These are phyloP conservation scores for Catamblyrhynchus diadema DNA, from an alignment of 2,797 vertebrate species.

Conservation along the genomic window DNA sequence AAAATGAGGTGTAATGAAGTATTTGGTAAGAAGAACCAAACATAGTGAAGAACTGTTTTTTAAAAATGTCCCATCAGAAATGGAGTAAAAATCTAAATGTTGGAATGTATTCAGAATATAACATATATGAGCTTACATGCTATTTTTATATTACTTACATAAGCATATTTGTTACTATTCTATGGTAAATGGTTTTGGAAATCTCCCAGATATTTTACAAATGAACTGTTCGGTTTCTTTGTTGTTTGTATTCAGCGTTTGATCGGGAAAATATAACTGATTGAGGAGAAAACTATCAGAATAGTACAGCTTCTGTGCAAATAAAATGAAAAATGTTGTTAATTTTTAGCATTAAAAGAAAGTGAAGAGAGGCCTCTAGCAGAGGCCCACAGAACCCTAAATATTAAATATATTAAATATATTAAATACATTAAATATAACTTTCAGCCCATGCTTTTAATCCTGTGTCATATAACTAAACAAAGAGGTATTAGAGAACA, in stretches of 20 bases:
- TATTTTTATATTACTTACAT: background rate
- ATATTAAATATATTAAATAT: background rate
- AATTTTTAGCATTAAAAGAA: background rate
- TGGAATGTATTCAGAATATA: background rate
- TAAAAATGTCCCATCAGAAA: background rate
- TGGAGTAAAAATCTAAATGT: background rate
- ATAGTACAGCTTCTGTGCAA: background rate
- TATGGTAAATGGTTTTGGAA: background rate
- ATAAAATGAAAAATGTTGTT: background rate
- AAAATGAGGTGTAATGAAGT: background rate
- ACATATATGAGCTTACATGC: background rate
- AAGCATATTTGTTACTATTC: background rate
- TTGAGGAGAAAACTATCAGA: background rate
- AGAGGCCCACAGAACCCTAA: background rate
- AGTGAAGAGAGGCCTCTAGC: background rate
- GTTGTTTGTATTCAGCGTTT: background rate
- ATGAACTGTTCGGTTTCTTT: background rate
- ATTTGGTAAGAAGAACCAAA: background rate
- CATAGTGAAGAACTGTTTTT: background rate
- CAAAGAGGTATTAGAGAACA: background rate
- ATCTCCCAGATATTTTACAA: background rate
- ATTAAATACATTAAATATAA: background rate
- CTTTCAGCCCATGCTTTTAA: background rate
- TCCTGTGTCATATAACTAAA: background rate
- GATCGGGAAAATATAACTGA: background rate